Evolutionary conservation across 2,797 vertebrate genomes (phyloP), one percentile per base, ranked within the genome.

Genomic region (Merluccius polli): DNA sequence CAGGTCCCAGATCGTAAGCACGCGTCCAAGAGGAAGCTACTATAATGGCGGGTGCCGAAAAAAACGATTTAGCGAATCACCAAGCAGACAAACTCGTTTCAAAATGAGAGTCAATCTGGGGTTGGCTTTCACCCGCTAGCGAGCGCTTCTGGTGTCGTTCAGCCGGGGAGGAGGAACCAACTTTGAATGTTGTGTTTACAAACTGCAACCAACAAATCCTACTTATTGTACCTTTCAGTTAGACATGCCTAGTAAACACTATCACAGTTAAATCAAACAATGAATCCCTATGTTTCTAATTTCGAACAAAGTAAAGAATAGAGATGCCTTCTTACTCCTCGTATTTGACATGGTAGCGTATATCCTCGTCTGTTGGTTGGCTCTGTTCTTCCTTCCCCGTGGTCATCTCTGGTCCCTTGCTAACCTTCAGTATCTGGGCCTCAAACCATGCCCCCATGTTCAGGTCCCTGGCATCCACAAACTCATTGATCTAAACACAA

Each of bases 371-470:
- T 3, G 36, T 84, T 8, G 82, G 73, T n/a, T 81, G 15, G 4
- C 73, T 82, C 3, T 87, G 24, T 2, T 83, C 89, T 1, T 85
- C 91, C 44, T 87, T 86, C 0, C 78, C 85, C 0, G 73, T 44
- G 0, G 75, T 48, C 0, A 73, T 78, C 67, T 93, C 91, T 35
- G 77, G 75, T 11, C 82, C 92, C 83, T 93, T 95, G 0, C 95
- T 96, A 38, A 98, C 94, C 0, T 95, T 95, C 11, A 96, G 86
- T 0, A 99, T 90, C 82, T 96, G 93, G 1, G 96, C 98, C 90
- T 99, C 98, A 77, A 98, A 99, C 98, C 98, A 99, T 0, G 98
- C 97, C 0, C 97, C 98, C 96, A 98, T 97, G 80, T 95, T 96
- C 0, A 94, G 92, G 87, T 99, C 98, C 63, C 96, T 94, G 12